Conservation (phyloP, 2,113 vertebrate species). For the Prionailurus viverrinus region DNA sequence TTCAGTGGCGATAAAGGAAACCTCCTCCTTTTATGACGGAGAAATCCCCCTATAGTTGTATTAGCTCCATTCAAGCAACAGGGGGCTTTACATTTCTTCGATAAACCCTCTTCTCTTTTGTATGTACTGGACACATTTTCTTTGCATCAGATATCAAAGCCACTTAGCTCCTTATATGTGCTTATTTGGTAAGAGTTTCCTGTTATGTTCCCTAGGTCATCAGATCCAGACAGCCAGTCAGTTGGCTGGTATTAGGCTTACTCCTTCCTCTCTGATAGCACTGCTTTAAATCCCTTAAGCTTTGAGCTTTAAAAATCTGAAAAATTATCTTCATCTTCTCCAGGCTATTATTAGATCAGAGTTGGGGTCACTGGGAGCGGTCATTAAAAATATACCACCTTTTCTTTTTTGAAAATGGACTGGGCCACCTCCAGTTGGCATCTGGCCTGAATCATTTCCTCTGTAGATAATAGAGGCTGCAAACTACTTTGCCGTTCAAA, state of each 20-base stretch:
- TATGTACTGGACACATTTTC: not conserved
- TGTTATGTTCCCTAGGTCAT: not conserved
- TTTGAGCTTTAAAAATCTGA: constrained; percentile 24
- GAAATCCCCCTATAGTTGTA: not conserved
- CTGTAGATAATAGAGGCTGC: not conserved
- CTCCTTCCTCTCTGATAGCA: not conserved
- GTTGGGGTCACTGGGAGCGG: not conserved
- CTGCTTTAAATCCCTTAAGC: not conserved
- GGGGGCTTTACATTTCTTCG: not conserved
- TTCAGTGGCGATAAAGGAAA: not conserved
- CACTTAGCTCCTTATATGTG: not conserved
- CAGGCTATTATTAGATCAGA: not conserved
- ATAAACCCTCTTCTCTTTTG: not conserved
- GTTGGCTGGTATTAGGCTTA: not conserved
- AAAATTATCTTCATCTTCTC: not conserved
- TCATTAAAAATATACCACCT: not conserved
- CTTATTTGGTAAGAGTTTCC: not conserved
- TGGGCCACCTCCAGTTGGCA: not conserved
- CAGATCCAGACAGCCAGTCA: not conserved
- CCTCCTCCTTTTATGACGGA: not conserved
- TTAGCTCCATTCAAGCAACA: not conserved
- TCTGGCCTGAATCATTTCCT: not conserved
- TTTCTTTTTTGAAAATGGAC: not conserved
- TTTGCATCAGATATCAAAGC: not conserved
- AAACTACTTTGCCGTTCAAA: constrained; percentile 48